Base-by-base conservation (phyloP, 2,888 invertebrate genomes). In the Acronicta psi region DNA sequence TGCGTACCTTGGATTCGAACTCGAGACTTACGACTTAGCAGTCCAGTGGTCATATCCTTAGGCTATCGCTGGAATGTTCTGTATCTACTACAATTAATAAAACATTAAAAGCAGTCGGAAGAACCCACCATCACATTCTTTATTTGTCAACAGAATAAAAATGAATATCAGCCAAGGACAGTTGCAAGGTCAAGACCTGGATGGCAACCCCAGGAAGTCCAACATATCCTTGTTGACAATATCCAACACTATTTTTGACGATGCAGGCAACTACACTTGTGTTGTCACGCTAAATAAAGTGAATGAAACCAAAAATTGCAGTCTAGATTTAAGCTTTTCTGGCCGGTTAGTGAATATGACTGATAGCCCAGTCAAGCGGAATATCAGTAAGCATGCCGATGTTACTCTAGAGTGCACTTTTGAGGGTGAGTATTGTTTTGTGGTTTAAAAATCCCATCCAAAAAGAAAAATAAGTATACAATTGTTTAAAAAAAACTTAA, bases 251-350 rank as follows among this genome's bases (percentile, higher is more conserved):
- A 89, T 84, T 0, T 62, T 77, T 2, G 72, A 64, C 0, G 87
- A 92, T 17, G 83, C 87, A 0, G 93, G 93, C 0, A 85, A 90
- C 63, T 94, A 92, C 75, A 88, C 87, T 0, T 94, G 94, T 49
- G 29, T 80, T 5, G 83, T 85, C 1, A 79, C 54, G 16, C 40
- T 77, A 2, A 85, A 70, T 0, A 84, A 83, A 1, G 59, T 52
- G 0, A 75, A 77, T 10, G 78, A 61, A 2, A 37, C 56, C 13
- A 46, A 37, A 42, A 64, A 59, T 0, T 69, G 73, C 0, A 18
- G 65, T 0, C 67, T 93, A 17, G 84, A 92, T 58, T 66, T 92
- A 44, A 85, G 86, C 18, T 91, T 90, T 16, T 73, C 80, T 0
- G 88, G 82, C 0, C 82, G 70, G 14, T 67, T 89, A 20, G 40